phyloP scores from a whole-genome alignment of 2,888 invertebrate genomes.

The Aphidius colemani region DNA sequence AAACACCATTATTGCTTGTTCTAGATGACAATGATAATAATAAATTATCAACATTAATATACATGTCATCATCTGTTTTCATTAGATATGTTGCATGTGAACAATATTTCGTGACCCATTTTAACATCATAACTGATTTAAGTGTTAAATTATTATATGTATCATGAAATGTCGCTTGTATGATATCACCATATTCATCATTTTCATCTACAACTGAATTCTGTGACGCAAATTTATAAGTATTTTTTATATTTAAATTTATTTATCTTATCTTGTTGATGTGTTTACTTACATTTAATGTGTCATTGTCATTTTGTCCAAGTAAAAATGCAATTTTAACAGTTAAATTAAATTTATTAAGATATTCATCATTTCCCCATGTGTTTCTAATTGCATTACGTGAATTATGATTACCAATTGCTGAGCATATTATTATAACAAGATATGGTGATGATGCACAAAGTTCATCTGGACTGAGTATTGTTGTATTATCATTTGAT shows the following conservation, averaged over 20 bases:
- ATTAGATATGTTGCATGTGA: slow-evolving; percentile 70
- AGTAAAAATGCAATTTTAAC: slow-evolving; percentile 65
- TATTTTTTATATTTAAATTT: background rate
- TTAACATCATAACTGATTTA: slow-evolving; percentile 83
- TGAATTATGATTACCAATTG: slow-evolving; percentile 70
- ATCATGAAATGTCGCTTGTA: slow-evolving; percentile 83
- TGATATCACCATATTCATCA: slow-evolving; percentile 73
- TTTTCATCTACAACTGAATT: slow-evolving; percentile 71
- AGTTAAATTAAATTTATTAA: slow-evolving; percentile 44
- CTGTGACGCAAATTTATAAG: slow-evolving; percentile 54
- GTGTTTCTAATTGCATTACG: slow-evolving; percentile 73
- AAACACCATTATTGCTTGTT: slow-evolving; percentile 59
- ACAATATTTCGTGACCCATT: slow-evolving; percentile 77
- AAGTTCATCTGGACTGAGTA: slow-evolving; percentile 67
- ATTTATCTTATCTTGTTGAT: background rate
- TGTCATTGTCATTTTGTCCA: slow-evolving; percentile 66
- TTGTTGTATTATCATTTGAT: slow-evolving; percentile 71
- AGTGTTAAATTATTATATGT: slow-evolving; percentile 86
- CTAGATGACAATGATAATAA: slow-evolving; percentile 56
- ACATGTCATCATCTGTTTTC: slow-evolving; percentile 88
- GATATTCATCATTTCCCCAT: slow-evolving; percentile 68
- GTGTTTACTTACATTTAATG: slow-evolving; percentile 59
- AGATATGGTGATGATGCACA: slow-evolving; percentile 66
- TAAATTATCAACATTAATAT: slow-evolving; percentile 76
- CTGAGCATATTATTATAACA: slow-evolving; percentile 77